Conservation (phyloP, 2,888 invertebrate genomes). For the Archips xylosteana region DNA sequence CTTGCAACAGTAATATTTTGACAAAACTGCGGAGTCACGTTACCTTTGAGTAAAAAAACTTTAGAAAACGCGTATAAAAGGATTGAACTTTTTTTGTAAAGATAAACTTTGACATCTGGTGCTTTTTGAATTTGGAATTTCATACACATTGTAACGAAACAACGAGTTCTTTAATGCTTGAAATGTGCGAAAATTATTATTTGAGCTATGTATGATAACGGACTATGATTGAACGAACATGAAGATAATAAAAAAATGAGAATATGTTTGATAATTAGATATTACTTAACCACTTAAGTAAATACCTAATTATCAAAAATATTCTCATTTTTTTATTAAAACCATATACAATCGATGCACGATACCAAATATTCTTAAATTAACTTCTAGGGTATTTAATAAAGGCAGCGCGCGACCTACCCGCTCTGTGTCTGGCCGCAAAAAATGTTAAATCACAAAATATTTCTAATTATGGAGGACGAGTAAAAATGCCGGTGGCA, state of each 20-base stretch:
- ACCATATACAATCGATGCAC: neutral
- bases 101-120: slow-evolving; percentile 40
- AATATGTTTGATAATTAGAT: no score
- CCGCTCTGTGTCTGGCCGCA: slow-evolving; percentile 48
- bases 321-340: neutral
- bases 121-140: slow-evolving; percentile 28
- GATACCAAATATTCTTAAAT: slow-evolving; percentile 7
- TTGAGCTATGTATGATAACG: neutral
- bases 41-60: slow-evolving; percentile 57
- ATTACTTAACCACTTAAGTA: no score
- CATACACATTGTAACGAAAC: slow-evolving; percentile 25
- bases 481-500: slow-evolving; percentile 65
- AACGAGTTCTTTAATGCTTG: no score
- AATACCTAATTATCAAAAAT: no score
- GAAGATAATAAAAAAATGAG: neutral
- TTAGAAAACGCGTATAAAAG: slow-evolving; percentile 50
- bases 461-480: slow-evolving; percentile 80
- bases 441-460: slow-evolving; percentile 72
- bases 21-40: slow-evolving; percentile 80
- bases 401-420: slow-evolving; percentile 28
- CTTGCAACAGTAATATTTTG: slow-evolving; percentile 78
- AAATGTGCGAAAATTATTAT: slow-evolving; percentile 2
- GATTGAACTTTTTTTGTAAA: slow-evolving; percentile 45
- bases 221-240: neutral
- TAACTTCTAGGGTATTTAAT: slow-evolving; percentile 30